Evolutionary conservation across 35 echinoderm and acorn worm genomes (phyloP).

Genomic region (Acanthaster planci): DNA sequence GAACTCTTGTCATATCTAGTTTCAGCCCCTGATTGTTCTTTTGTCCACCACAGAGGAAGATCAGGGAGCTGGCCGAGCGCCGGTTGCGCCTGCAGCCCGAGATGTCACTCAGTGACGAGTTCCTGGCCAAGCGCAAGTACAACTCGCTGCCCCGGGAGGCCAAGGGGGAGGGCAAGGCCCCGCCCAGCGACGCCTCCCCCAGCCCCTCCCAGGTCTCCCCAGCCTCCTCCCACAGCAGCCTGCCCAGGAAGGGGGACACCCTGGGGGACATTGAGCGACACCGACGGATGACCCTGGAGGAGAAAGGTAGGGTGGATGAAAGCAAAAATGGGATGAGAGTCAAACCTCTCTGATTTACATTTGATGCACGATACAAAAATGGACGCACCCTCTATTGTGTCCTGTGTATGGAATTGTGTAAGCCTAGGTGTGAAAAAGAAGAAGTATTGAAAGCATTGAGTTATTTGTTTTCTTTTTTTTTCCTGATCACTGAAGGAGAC

Average conservation of each 20-base stretch:
- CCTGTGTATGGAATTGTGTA: too few relatives aligned
- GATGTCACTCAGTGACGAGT: slow-evolving; percentile 92
- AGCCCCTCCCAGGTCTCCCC: slow-evolving; percentile 31
- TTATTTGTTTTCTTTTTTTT: too few relatives aligned
- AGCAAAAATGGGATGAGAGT: not conserved
- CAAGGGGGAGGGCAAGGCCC: slow-evolving; percentile 11
- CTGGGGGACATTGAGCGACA: slow-evolving; percentile 76
- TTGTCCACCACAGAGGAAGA: slow-evolving; percentile 51
- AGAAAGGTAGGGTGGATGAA: slow-evolving; percentile 53
- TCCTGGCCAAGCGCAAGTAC: slow-evolving; percentile 65
- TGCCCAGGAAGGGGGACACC: slow-evolving; percentile 34
- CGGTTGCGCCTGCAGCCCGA: slow-evolving; percentile 74
- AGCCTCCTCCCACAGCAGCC: slow-evolving; percentile 41
- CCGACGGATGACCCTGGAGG: slow-evolving; percentile 65
- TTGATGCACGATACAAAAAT: too few relatives aligned
- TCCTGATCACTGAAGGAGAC: slow-evolving; percentile 50
- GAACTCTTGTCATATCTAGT: too few relatives aligned
- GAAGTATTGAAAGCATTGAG: too few relatives aligned
- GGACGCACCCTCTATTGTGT: too few relatives aligned
- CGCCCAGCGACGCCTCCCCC: not conserved
- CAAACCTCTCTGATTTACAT: too few relatives aligned
- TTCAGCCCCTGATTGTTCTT: too few relatives aligned
- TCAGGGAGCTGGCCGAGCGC: slow-evolving; percentile 69
- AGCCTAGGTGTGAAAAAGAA: too few relatives aligned
- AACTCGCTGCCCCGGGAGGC: slow-evolving; percentile 2